phyloP scores from a whole-genome alignment of 1,140 invertebrate species.

The Trialeurodes vaporariorum region DNA sequence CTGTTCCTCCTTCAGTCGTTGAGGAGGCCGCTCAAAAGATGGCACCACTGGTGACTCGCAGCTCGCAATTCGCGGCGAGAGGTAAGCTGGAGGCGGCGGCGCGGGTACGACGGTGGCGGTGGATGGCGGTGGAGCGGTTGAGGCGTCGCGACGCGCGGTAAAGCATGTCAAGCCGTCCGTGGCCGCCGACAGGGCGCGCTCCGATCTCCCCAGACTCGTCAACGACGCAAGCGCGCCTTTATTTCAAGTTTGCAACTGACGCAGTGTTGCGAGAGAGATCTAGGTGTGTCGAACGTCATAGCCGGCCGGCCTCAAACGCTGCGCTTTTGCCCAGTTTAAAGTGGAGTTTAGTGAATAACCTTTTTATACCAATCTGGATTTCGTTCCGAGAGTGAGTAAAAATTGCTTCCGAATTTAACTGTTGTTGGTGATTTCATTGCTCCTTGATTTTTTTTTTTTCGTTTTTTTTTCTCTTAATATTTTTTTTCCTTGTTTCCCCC shows the following conservation, averaged over 20 bases:
- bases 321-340: neutral
- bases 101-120: too few species aligned
- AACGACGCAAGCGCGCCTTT: neutral
- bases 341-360: neutral
- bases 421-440: neutral
- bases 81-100: too few species aligned
- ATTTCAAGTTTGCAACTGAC: neutral
- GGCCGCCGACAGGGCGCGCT: too few species aligned
- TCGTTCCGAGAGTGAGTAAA: neutral
- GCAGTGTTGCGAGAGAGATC: neutral
- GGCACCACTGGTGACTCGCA: too few species aligned
- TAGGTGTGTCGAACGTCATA: neutral
- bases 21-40: neutral
- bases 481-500: too few species aligned
- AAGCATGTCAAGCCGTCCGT: too few species aligned
- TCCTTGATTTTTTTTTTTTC: too few species aligned
- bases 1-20: too few species aligned
- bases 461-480: too few species aligned
- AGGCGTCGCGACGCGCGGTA: too few species aligned
- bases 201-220: neutral
- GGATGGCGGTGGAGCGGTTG: too few species aligned
- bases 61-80: too few species aligned
- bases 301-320: neutral
- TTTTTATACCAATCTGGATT: neutral
- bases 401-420: neutral